Base-by-base conservation (phyloP, 2,888 invertebrate genomes). In the Pristionchus maxplancki region DNA sequence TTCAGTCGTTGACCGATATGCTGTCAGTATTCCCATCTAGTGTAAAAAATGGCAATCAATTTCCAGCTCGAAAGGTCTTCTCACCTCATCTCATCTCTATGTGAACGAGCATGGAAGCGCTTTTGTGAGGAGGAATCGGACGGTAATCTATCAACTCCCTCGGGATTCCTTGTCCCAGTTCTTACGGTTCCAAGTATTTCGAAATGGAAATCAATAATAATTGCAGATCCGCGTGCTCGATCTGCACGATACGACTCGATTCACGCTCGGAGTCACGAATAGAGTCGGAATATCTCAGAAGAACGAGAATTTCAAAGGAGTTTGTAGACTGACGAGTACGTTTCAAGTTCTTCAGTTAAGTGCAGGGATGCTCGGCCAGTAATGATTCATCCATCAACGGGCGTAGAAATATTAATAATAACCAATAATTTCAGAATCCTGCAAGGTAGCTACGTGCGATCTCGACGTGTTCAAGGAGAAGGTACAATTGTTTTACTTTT, bases 101-200 rank as follows among this genome's bases (percentile, higher is more conserved):
- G 34, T 71, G 17, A 87, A 87, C 50, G 87, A 87, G 48, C 87
- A 50, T n/a, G 87, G 50, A 87, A 74, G 40, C 1, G 34, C 37
- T 5, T 28, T 28, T 15, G 34, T 50, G 20, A 67, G 87, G 28
- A 62, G 17, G 50, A 87, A 71, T 87, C 11, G 44, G 53, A 48
- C 48, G 48, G 87, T 87, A 24, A 24, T 28, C 40, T 50, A 37
- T 17, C 13, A 15, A 15, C 34, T 86, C 15, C 28, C n/a, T n/a
- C n/a, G 44, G 11, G 44, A 9, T 71, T 34, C 74, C 31, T n/a
- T 34, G 15, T 37, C 13, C 1, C 44, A 15, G 20, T 62, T 9
- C 24, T 28, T 85, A 1, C 31, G 8, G n/a, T 15, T 44, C 44
- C 44, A 44, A 44, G 11, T 11, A 44, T 44, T 44, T 44, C 44